Percentiles rank a stretch among this genome's conserved stretches.
Conservation (phyloP, 2,888 invertebrate species). For the Microctonus hyperodae region DNA sequence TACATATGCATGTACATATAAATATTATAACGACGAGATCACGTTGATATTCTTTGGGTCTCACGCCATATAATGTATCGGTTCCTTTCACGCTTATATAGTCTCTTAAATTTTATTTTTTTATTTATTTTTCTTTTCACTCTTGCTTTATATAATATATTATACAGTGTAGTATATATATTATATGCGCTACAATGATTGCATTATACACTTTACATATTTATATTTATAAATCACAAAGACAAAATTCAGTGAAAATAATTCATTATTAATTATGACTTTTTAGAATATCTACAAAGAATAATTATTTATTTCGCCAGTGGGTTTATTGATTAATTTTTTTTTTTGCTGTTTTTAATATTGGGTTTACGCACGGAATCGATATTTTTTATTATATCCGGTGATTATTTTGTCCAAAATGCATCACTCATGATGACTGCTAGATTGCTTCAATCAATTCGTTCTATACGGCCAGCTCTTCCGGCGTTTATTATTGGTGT, state of each 20-base stretch:
- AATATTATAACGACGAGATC: not conserved
- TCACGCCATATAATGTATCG: not conserved
- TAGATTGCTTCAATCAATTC: not conserved
- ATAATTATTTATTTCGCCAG: too few species aligned
- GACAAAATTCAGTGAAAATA: not conserved
- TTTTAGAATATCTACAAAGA: too few species aligned
- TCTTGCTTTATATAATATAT: too few species aligned
- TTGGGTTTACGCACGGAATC: too few species aligned
- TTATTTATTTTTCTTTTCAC: too few species aligned
- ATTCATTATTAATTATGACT: not conserved
- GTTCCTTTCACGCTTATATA: constrained; percentile 1
- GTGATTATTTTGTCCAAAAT: too few species aligned
- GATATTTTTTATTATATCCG: too few species aligned
- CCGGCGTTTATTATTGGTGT: not conserved
- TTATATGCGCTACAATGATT: constrained; percentile 1
- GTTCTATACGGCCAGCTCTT: too few species aligned
- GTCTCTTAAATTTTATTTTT: not conserved
- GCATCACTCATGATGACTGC: too few species aligned
- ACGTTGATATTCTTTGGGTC: constrained; percentile 5
- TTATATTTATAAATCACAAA: not conserved
- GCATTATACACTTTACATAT: constrained; percentile 13
- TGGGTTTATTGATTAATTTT: too few species aligned
- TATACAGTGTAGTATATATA: too few species aligned
- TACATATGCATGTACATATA: not conserved
- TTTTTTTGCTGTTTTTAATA: too few species aligned